Evolutionary conservation across 1,140 invertebrate species (phyloP).

Genomic region (Semibalanus balanoides): DNA sequence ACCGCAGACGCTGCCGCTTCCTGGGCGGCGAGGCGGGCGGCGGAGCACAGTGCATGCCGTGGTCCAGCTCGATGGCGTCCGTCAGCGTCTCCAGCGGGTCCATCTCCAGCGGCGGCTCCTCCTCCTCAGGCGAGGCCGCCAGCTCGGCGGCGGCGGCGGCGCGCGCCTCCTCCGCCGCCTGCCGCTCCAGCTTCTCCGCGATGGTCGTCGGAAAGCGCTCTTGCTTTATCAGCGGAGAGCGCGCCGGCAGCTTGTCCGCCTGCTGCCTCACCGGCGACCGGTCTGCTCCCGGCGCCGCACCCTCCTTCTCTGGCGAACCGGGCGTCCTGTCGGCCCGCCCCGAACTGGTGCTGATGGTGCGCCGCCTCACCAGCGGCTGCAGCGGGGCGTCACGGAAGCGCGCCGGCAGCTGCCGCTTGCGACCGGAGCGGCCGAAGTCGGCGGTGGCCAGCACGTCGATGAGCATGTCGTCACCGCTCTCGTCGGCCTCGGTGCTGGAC

Average conservation of each 20-base stretch:
- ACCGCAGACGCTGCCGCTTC: background rate
- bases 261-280: background rate
- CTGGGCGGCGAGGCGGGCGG: background rate
- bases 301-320: background rate
- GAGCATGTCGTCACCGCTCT: background rate
- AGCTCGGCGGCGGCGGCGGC: background rate
- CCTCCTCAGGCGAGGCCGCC: background rate
- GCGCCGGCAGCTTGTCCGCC: background rate
- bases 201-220: background rate
- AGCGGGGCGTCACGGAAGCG: background rate
- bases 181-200: background rate
- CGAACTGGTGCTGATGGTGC: background rate
- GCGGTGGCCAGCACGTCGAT: background rate
- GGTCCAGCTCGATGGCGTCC: background rate
- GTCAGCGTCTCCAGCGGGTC: background rate
- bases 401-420: conserved; percentile 4
- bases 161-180: background rate
- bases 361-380: background rate
- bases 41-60: background rate
- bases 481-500: conserved; percentile 1
- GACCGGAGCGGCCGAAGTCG: background rate
- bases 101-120: background rate
- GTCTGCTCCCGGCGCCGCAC: background rate
- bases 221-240: background rate
- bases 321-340: background rate